A percentile compares a stretch with the other conserved stretches of the same genome.
phyloP scores from a whole-genome alignment of 2,113 vertebrate species.

The Aegithalos caudatus region DNA sequence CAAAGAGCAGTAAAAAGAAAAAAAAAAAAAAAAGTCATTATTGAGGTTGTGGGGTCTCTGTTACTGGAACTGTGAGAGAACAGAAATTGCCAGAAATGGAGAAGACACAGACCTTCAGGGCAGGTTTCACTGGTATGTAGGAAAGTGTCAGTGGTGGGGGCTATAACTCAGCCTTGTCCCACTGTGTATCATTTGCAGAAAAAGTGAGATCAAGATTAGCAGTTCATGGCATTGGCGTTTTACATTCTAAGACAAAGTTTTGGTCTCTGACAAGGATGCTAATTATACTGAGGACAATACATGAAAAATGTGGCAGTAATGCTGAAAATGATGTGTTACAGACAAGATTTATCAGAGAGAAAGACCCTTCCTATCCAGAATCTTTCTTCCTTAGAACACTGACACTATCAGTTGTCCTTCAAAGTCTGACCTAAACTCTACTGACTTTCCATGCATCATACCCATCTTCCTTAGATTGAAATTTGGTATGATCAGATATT shows the following conservation, averaged over 20 bases:
- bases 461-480: background rate
- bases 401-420: background rate
- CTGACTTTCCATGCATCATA: background rate
- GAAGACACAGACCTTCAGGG: background rate
- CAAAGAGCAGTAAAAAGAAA: background rate
- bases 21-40: background rate
- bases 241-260: background rate
- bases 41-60: background rate
- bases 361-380: background rate
- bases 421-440: background rate
- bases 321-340: background rate
- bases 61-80: background rate
- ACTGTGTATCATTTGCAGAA: background rate
- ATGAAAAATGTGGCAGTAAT: background rate
- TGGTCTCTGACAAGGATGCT: background rate
- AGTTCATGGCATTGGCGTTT: background rate
- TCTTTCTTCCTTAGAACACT: background rate
- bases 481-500: background rate
- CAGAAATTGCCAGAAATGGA: background rate
- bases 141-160: background rate
- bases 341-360: background rate
- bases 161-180: background rate
- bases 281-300: background rate
- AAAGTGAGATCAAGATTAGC: background rate
- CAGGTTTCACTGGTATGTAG: background rate